These are phyloP conservation scores for Phortica magna DNA, from an alignment of 2,888 invertebrate genomes.

Conservation along the genomic window DNA sequence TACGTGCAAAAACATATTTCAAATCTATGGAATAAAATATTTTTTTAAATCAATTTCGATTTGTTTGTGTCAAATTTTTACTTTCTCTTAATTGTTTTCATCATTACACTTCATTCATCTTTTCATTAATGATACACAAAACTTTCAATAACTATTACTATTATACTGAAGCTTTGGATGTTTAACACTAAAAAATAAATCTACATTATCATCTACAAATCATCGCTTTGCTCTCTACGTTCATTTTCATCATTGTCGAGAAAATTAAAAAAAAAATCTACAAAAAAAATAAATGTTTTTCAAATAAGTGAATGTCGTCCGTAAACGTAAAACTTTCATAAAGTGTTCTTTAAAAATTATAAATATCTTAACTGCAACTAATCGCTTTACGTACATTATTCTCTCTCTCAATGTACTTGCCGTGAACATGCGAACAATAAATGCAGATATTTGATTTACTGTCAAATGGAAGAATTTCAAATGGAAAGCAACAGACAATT, in stretches of 20 bases:
- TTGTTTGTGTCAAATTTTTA: not conserved
- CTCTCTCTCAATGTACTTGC: conserved; percentile 45
- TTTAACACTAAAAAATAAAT: not conserved
- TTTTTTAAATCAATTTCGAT: not conserved
- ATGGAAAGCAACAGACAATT: conserved; percentile 84
- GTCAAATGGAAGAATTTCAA: conserved; percentile 91
- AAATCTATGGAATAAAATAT: too few relatives aligned
- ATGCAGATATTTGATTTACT: conserved; percentile 88
- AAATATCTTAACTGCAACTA: conserved; percentile 58
- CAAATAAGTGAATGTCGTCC: conserved; percentile 20
- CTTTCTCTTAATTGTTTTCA: not conserved
- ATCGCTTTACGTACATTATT: conserved; percentile 59
- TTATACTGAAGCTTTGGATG: conserved; percentile 11
- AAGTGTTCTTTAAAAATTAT: not conserved
- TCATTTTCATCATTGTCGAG: conserved; percentile 7
- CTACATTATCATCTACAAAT: not conserved
- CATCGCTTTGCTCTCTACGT: conserved; percentile 18
- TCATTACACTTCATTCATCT: not conserved
- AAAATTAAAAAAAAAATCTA: conserved; percentile 5
- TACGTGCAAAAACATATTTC: too few relatives aligned
- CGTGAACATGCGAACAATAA: conserved; percentile 21
- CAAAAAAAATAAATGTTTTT: not conserved
- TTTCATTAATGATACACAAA: not conserved
- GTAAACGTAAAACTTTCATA: not conserved
- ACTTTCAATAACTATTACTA: not conserved